Base-by-base conservation (phyloP, 2,888 invertebrate species). In the Phortica okadai region DNA sequence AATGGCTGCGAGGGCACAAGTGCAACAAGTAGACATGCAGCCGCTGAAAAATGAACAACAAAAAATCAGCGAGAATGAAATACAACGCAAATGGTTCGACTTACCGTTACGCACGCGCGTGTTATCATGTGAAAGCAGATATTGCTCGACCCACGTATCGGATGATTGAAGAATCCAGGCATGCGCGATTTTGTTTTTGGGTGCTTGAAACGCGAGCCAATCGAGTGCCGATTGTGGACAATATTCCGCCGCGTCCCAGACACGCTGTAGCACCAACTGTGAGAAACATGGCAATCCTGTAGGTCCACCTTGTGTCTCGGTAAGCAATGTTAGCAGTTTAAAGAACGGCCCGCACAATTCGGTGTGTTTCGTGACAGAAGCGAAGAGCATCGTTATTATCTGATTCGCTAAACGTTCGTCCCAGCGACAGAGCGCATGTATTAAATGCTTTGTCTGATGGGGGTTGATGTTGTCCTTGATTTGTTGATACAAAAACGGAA, bases 401-500 rank as follows among this genome's bases (percentile, higher is more conserved):
- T 96, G 96, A 87, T 95, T 95, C 25, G 98, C 98, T 69, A 98
- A 92, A 81, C 95, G 93, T 87, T 97, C 97, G 91, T 98, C 97
- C 94, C 97, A 97, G 64, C 97, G 95, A 87, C 97, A 97, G 59
- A 98, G 93, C 16, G 97, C 97, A 92, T 97, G 97, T 83, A 98
- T 96, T 77, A 98, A 93, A 91, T 97, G 96, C 81, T 97, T 94
- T 4, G 98, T 98, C 92, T 98, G 97, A 89, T 97, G 95, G 62
- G 97, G 93, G 92, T 98, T 98, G 80, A 98, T 95, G 86, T 96
- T 96, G 92, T 98, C 98, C 82, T 97, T 95, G 74, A 98, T 97
- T 93, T 98, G 98, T 92, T 98, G 98, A 91, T 97, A 97, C 80
- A 98, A 92, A 92, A 98, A 98, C 45, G 97, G 97, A 91, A 97